Evolutionary conservation across 2,888 invertebrate species (phyloP).

Genomic region (Rotaria sp.): DNA sequence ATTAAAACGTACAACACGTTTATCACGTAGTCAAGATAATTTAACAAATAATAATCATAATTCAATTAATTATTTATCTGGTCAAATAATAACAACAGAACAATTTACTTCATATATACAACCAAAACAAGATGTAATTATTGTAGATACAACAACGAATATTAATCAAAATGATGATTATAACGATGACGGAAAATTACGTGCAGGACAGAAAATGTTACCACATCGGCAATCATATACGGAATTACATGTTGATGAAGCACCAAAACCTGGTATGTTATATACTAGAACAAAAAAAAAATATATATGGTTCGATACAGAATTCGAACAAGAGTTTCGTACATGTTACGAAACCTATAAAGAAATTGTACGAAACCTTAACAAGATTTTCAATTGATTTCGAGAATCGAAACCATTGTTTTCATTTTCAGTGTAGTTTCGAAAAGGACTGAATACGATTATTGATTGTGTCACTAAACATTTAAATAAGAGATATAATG

Average conservation of each 20-base stretch:
- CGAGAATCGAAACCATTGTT: too few species aligned
- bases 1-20: not conserved
- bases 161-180: not conserved
- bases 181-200: not conserved
- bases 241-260: slow-evolving; percentile 14
- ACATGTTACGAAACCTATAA: too few species aligned
- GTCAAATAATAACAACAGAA: not conserved
- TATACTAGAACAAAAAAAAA: too few species aligned
- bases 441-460: too few species aligned
- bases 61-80: not conserved
- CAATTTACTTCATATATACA: not conserved
- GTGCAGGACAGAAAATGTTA: not conserved
- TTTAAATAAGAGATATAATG: too few species aligned
- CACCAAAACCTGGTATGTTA: not conserved
- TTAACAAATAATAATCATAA: slow-evolving; percentile 13
- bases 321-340: too few species aligned
- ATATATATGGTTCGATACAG: too few species aligned
- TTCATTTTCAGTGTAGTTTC: too few species aligned
- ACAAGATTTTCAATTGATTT: too few species aligned
- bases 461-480: too few species aligned
- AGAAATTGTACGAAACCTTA: too few species aligned
- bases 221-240: not conserved
- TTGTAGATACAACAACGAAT: slow-evolving; percentile 11
- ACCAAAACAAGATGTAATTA: slow-evolving; percentile 10
- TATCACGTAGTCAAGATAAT: slow-evolving; percentile 24